Conservation (phyloP, 2,113 vertebrate genomes). For the Heteronetta atricapilla region DNA sequence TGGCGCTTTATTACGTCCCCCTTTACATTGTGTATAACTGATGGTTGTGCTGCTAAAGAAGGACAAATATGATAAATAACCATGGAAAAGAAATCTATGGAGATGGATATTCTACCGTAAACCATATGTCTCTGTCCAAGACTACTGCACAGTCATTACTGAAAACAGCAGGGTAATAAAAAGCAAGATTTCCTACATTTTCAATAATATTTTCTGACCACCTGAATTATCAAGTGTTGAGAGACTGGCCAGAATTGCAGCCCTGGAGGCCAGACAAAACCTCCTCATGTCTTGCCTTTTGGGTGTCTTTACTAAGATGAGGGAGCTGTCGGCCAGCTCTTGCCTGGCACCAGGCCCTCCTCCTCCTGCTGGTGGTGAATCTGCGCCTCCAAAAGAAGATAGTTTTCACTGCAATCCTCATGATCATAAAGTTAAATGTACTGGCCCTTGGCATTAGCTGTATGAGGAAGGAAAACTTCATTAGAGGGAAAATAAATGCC, state of each 20-base stretch:
- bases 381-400: background rate
- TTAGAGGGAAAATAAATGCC: background rate
- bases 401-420: background rate
- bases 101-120: conserved; percentile 38
- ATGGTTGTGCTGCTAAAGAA: conserved; percentile 1
- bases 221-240: background rate
- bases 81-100: background rate
- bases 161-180: background rate
- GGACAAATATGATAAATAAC: conserved; percentile 47
- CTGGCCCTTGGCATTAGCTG: background rate
- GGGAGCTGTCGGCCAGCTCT: background rate
- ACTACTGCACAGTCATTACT: background rate
- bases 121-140: conserved; percentile 28
- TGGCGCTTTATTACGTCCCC: background rate
- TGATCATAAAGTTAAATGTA: background rate
- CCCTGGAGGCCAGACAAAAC: conserved; percentile 29
- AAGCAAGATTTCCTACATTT: conserved; percentile 23
- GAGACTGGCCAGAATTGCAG: conserved; percentile 8
- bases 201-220: background rate
- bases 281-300: background rate
- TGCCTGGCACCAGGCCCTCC: background rate
- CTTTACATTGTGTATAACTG: conserved; percentile 23
- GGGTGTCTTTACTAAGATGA: background rate
- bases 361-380: conserved; percentile 17
- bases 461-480: background rate